Percentiles rank a stretch among this genome's conserved stretches.
phyloP scores from a whole-genome alignment of 2,888 invertebrate genomes.

The Heliconius hortense region DNA sequence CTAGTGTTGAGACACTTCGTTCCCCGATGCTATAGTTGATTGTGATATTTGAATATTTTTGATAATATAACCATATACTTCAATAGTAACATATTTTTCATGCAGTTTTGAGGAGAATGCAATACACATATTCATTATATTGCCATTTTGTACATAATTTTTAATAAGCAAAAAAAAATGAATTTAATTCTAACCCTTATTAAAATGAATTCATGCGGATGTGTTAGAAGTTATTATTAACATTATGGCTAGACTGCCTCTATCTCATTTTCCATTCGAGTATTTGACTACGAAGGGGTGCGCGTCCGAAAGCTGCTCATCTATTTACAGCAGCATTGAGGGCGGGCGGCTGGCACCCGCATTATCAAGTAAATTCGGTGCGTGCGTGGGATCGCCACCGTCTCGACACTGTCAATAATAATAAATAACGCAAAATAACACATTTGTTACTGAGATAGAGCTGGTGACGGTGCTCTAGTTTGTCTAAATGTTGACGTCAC shows the following conservation, averaged over 20 bases:
- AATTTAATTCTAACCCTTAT: too few species aligned
- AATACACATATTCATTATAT: too few species aligned
- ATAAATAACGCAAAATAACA: constrained; percentile 78
- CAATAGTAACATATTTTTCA: too few species aligned
- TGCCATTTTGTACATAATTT: too few species aligned
- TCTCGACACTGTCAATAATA: constrained; percentile 78
- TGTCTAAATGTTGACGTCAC: constrained; percentile 78
- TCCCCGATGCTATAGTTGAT: too few species aligned
- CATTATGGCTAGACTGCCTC: not conserved
- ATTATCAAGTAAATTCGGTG: constrained; percentile 62
- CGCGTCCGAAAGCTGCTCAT: constrained; percentile 42
- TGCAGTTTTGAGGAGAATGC: too few species aligned
- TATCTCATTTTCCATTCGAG: constrained; percentile 29
- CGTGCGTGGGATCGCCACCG: constrained; percentile 76
- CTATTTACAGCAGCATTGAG: constrained; percentile 63
- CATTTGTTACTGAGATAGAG: constrained; percentile 73
- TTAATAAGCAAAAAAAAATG: too few species aligned
- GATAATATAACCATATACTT: too few species aligned
- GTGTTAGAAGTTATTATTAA: too few species aligned
- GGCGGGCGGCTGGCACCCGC: constrained; percentile 54
- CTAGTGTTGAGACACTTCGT: too few species aligned
- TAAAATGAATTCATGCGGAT: not conserved
- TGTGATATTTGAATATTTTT: too few species aligned
- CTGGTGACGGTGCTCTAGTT: constrained; percentile 77
- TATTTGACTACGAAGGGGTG: constrained; percentile 24